Evolutionary conservation across 2,888 invertebrate genomes (phyloP), one percentile per base, ranked within the genome.

Genomic region (Melanostoma mellinum): DNA sequence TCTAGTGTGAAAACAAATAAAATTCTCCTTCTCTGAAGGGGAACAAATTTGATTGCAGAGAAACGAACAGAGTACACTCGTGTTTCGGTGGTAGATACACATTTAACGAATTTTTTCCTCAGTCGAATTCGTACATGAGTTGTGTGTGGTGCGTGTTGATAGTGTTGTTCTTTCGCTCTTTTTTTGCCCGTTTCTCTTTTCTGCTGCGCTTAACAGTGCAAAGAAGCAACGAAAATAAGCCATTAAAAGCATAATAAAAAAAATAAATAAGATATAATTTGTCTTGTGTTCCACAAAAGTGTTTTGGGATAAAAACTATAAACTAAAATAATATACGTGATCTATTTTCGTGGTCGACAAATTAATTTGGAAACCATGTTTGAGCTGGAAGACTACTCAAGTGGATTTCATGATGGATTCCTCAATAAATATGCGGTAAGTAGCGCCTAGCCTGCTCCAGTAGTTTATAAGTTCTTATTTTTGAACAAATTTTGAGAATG

Each of bases 371-470:
- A 74, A 71, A 88, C 93, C 92, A 94, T 94, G 94, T 94, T 93
- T 92, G 93, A 95, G 93, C 93, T 94, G 92, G 93, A 93, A 93
- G 94, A 94, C 93, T 94, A 93, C 93, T 93, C 93, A 88, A 91
- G 92, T 90, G 93, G 94, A 93, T 94, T 93, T 92, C 93, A 93
- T 92, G 93, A 94, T 93, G 93, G 93, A 91, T 93, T 93, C 91
- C 90, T 92, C 87, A 93, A 92, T 92, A 94, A 93, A 93, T 93
- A 94, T 93, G 93, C 93, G 93, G 95, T 95, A 92, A 94, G 95
- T 94, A 76, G n/a, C 30, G 20, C 38, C 4, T 32, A 10, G 20
- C 33, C 46, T 32, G 6, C 33, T 55, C 33, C 38, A 44, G 30
- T 63, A 63, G 20, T 33, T 56, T 55, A 20, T n/a, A 50, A n/a